Conservation (phyloP, 2,888 invertebrate genomes). For the Polyommatus iphigenia region DNA sequence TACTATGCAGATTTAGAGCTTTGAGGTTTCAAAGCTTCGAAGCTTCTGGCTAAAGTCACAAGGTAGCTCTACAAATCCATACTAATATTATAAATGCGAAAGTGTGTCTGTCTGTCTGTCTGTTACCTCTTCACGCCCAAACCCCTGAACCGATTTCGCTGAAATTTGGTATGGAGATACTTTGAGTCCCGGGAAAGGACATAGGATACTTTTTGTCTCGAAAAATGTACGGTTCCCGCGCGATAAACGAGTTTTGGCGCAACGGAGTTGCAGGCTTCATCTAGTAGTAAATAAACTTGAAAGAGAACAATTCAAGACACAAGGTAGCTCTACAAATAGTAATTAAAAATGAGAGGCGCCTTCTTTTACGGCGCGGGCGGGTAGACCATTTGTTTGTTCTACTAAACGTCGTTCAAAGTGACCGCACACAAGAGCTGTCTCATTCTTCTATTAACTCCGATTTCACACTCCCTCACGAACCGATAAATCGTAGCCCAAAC, state of each 20-base stretch:
- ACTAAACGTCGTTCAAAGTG: slow-evolving; percentile 52
- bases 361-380: neutral
- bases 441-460: slow-evolving; percentile 75
- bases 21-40: neutral
- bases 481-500: slow-evolving; percentile 80
- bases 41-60: neutral
- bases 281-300: no score
- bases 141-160: no score
- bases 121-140: no score
- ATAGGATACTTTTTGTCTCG: no score
- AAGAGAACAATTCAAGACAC: neutral
- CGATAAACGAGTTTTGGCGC: no score
- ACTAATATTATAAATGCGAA: no score
- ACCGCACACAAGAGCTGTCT: slow-evolving; percentile 74
- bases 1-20: neutral
- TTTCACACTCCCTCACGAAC: slow-evolving; percentile 80
- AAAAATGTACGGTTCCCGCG: no score
- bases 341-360: slow-evolving; percentile 6
- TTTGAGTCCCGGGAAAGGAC: no score
- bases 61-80: neutral
- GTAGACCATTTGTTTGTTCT: slow-evolving; percentile 8
- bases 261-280: no score
- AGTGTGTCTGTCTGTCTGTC: no score
- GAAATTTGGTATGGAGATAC: no score
- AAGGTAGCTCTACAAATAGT: neutral